Evolutionary conservation across 2,797 vertebrate genomes (phyloP).

Genomic region (Hephaestus fuliginosus): DNA sequence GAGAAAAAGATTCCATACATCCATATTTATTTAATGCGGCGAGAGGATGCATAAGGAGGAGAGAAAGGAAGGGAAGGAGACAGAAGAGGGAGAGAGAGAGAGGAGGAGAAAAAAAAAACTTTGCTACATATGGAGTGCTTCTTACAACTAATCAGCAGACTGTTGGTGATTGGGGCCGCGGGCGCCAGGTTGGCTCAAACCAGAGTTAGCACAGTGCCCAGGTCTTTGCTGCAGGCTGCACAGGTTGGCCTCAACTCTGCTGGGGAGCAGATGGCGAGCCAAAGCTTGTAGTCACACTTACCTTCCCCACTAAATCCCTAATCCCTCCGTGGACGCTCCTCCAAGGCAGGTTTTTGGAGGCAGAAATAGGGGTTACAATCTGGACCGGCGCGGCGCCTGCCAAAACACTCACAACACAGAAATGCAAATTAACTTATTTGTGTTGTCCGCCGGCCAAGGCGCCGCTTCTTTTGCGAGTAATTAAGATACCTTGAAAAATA

Average conservation of each 20-base stretch:
- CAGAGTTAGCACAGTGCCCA: constrained; percentile 96
- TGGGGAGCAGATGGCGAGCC: constrained; percentile 99
- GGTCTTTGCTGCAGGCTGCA: constrained; percentile 99
- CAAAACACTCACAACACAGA: constrained; percentile 98
- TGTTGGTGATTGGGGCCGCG: constrained; percentile 94
- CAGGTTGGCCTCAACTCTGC: constrained; percentile 99
- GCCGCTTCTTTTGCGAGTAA: constrained; percentile 91
- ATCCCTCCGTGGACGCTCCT: constrained; percentile 99
- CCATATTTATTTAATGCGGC: constrained; percentile 82
- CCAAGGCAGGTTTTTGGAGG: constrained; percentile 99
- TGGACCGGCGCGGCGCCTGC: constrained; percentile 95
- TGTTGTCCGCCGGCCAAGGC: constrained; percentile 97
- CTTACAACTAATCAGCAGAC: constrained; percentile 99
- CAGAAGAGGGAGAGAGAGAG: constrained; percentile 67
- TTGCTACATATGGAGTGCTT: constrained; percentile 99
- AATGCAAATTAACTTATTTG: constrained; percentile 99
- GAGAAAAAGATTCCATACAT: constrained; percentile 61
- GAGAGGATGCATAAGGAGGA: constrained; percentile 66
- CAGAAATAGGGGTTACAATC: constrained; percentile 99
- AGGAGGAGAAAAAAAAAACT: constrained; percentile 87
- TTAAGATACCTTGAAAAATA: constrained; percentile 99
- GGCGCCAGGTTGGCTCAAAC: constrained; percentile 95
- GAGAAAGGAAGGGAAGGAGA: constrained; percentile 72
- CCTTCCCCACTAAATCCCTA: constrained; percentile 99
- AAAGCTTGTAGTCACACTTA: constrained; percentile 99